A percentile compares a stretch with the other conserved stretches of the same genome.
Conservation (phyloP, 1,140 invertebrate genomes). For the Phenacoccus solenopsis region DNA sequence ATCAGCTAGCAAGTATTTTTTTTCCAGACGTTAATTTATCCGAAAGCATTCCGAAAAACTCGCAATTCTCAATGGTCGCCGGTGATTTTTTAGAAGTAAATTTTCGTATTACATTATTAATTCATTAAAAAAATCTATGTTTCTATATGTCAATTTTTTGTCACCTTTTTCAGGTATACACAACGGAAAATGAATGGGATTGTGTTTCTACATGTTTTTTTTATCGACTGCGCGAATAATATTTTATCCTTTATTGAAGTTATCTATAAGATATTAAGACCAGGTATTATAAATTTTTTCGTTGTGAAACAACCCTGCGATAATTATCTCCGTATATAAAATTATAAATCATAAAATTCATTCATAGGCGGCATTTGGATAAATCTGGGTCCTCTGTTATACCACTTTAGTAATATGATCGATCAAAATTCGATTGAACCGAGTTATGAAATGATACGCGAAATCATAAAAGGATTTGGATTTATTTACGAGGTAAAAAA, state of each 20-base stretch:
- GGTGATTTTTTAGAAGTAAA: conserved; percentile 79
- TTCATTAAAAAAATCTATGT: conserved; percentile 21
- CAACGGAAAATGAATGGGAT: conserved; percentile 64
- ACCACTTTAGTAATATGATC: conserved; percentile 84
- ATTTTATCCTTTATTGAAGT: conserved; percentile 89
- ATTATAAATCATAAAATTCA: too few relatives aligned
- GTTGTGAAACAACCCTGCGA: neutral
- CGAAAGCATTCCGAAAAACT: conserved; percentile 39
- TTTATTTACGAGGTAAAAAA: conserved; percentile 75
- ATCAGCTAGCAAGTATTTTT: conserved; percentile 61
- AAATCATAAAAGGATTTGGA: conserved; percentile 72
- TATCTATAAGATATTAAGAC: conserved; percentile 82
- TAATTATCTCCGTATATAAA: neutral
- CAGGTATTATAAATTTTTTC: conserved; percentile 35
- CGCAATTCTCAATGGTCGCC: conserved; percentile 87
- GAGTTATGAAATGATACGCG: conserved; percentile 68
- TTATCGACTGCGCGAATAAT: conserved; percentile 96
- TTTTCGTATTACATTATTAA: conserved; percentile 5
- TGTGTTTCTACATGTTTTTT: conserved; percentile 94
- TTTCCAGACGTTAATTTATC: conserved; percentile 86
- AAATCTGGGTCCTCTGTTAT: conserved; percentile 84
- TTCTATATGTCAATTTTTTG: too few relatives aligned
- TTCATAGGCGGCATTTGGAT: conserved; percentile 64
- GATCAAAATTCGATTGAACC: conserved; percentile 90
- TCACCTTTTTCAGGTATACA: conserved; percentile 49